These are phyloP conservation scores for Lasioglossum marginatum DNA, from an alignment of 2,888 invertebrate species.

Conservation along the genomic window DNA sequence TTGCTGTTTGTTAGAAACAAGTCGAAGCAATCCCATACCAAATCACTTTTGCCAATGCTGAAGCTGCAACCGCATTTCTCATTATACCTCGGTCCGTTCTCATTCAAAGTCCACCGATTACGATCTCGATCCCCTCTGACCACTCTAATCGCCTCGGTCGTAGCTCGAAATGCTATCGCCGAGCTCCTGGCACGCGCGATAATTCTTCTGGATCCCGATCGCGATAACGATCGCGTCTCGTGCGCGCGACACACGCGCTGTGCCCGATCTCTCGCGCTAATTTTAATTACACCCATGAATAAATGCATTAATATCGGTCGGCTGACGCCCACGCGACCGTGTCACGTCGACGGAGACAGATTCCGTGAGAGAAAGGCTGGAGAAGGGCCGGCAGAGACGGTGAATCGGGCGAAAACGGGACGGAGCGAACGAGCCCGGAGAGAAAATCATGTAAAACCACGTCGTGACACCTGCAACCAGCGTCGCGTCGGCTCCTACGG, in stretches of 20 bases:
- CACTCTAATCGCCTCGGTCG: neutral
- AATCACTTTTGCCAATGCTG: neutral
- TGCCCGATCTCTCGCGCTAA: constrained; percentile 53
- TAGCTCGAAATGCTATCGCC: constrained; percentile 6
- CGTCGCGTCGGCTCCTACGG: constrained; percentile 35
- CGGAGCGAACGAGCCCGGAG: neutral
- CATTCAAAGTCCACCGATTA: neutral
- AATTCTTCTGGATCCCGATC: constrained; percentile 69
- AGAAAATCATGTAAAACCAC: constrained; percentile 38
- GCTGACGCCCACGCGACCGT: constrained; percentile 52
- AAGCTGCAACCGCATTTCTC: neutral
- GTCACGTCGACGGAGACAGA: constrained; percentile 8
- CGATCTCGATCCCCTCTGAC: neutral
- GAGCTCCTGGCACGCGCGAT: constrained; percentile 56
- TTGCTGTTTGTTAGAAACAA: neutral
- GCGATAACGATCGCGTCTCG: constrained; percentile 70
- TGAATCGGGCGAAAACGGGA: neutral
- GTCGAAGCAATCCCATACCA: neutral
- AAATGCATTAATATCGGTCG: constrained; percentile 69
- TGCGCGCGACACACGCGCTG: constrained; percentile 16
- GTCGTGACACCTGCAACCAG: constrained; percentile 57
- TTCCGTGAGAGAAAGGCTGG: constrained; percentile 16
- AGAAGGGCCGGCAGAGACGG: neutral
- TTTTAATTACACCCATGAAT: constrained; percentile 71
- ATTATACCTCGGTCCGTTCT: neutral